Evolutionary conservation across 92 coral and sea anemone genomes (phyloP), one percentile per base, ranked within the genome.

Genomic region (Porites evermanni): DNA sequence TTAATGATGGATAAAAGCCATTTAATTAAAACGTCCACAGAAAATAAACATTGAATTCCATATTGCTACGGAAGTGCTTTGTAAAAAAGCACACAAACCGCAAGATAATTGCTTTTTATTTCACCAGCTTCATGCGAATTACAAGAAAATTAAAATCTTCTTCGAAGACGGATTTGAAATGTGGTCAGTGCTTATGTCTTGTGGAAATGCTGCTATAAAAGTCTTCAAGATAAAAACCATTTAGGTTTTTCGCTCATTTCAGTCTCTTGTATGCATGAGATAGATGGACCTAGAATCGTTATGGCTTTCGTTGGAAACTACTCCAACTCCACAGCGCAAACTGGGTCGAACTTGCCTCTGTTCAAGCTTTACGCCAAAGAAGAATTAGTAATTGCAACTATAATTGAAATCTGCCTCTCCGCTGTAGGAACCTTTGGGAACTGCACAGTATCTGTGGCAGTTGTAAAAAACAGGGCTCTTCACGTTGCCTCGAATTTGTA

Each of bases 401-500:
- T 88, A 13, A 84, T 93, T 19, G 97, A 93, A 79, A 70, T 93
- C 58, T 44, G 86, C 64, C 83, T 93, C 63, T 67, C 84, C 53
- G 16, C 91, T 14, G 24, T 86, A 32, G 97, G 93, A 12, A 80
- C 94, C 7, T 72, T 84, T 44, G 97, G 97, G 12, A 94, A 94
- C 87, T 56, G 81, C 20, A 21, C 91, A 29, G 87, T 92, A 0
- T 86, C 90, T 64, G 47, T 87, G n/a, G 97, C 97, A 70, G 92
- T 91, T n/a, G 60, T 91, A 23, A 88, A 86, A 17, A 93, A 89
- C 80, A 87, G 80, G 47, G 82, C 73, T 69, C 89, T 93, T 24
- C 94, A 91, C 84, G 79, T 91, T 71, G 97, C 94, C 21, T 80
- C 96, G 26, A 94, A 91, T 85, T 94, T 78, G 80, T 85, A 88